phyloP scores from a whole-genome alignment of 2,888 invertebrate species.

The Drosophila paucipuncta region DNA sequence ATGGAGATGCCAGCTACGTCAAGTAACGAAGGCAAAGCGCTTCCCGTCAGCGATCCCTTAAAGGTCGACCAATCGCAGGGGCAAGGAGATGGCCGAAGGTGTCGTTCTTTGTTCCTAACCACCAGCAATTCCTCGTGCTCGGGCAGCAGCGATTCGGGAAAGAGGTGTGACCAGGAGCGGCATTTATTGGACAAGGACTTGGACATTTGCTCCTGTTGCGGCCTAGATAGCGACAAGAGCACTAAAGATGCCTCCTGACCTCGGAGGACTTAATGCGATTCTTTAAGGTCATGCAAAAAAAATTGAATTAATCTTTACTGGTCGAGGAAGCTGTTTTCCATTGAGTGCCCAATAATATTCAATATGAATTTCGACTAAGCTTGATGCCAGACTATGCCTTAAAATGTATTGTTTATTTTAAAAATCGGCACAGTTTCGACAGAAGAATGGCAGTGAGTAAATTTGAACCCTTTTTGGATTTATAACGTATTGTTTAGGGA shows the following conservation, averaged over 20 bases:
- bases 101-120: constrained; percentile 5
- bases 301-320: background rate
- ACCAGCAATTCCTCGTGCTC: constrained; percentile 12
- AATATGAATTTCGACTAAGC: background rate
- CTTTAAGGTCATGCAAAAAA: background rate
- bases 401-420: background rate
- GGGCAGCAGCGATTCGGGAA: constrained; percentile 2
- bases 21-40: background rate
- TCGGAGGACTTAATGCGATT: background rate
- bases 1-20: background rate
- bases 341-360: background rate
- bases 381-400: background rate
- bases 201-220: constrained; percentile 30
- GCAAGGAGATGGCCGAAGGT: constrained; percentile 28
- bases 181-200: background rate
- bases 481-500: background rate
- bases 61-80: background rate
- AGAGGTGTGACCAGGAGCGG: background rate
- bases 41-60: background rate
- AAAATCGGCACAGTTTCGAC: background rate
- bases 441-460: no score
- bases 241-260: background rate
- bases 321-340: background rate
- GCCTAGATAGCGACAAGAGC: constrained; percentile 19
- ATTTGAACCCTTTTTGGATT: background rate